Percentiles rank a stretch among this genome's conserved stretches.
Evolutionary conservation across 2,113 vertebrate species (phyloP).

Genomic region (Setophaga coronata): DNA sequence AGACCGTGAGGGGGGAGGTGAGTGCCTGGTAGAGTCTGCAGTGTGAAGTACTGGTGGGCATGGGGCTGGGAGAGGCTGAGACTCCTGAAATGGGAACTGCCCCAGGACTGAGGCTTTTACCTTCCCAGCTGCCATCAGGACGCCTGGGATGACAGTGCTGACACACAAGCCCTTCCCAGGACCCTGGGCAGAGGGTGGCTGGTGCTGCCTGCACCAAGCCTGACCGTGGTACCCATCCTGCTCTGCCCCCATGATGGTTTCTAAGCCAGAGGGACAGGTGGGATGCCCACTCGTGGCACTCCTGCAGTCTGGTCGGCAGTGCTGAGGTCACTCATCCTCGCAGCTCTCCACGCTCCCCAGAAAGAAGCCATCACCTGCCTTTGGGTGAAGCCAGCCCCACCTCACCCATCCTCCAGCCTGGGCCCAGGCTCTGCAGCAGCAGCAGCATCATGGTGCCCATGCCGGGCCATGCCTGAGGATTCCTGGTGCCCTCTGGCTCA

Average conservation of each 20-base stretch:
- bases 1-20: fast-evolving
- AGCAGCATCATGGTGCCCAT: fast-evolving
- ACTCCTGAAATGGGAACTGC: neutral
- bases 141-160: fast-evolving
- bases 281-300: neutral
- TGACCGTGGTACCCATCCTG: fast-evolving
- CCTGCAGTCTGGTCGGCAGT: neutral
- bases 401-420: neutral
- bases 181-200: neutral
- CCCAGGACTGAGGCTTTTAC: neutral
- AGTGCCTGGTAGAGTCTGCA: neutral
- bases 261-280: fast-evolving
- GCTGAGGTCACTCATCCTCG: neutral
- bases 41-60: fast-evolving
- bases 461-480: fast-evolving
- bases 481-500: neutral
- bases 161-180: neutral
- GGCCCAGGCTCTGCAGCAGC: neutral
- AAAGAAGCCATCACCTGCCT: neutral
- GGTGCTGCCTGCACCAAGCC: neutral
- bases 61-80: neutral
- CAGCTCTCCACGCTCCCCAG: neutral
- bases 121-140: neutral
- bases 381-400: neutral
- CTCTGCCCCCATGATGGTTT: fast-evolving